Conservation (phyloP, 2,888 invertebrate genomes). For the Clostera curtula region DNA sequence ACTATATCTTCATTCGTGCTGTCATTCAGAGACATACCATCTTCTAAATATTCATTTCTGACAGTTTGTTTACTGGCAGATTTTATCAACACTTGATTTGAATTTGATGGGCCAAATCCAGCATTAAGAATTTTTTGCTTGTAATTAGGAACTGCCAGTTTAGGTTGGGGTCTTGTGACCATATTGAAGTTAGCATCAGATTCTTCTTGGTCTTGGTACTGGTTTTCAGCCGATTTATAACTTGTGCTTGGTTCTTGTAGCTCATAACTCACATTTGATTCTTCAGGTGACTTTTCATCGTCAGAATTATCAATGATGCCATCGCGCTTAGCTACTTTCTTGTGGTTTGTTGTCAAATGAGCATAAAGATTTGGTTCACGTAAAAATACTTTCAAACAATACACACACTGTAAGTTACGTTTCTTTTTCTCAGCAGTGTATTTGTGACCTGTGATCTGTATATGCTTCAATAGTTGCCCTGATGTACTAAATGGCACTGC, state of each 20-base stretch:
- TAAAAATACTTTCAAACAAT: slow-evolving; percentile 83
- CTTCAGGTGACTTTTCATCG: slow-evolving; percentile 36
- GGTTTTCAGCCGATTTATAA: slow-evolving; percentile 36
- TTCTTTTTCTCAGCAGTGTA: slow-evolving; percentile 52
- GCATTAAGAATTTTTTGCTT: slow-evolving; percentile 62
- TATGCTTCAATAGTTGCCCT: slow-evolving; percentile 58
- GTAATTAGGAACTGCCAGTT: slow-evolving; percentile 19
- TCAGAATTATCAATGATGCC: slow-evolving; percentile 78
- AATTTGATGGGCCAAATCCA: slow-evolving; percentile 32
- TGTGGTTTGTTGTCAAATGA: slow-evolving; percentile 80
- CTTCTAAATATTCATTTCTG: slow-evolving; percentile 35
- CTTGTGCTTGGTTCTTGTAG: slow-evolving; percentile 44
- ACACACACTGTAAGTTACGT: slow-evolving; percentile 78
- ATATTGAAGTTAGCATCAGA: slow-evolving; percentile 68
- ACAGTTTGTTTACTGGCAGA: slow-evolving; percentile 21
- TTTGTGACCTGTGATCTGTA: slow-evolving; percentile 75
- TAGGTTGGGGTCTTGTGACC: slow-evolving; percentile 43
- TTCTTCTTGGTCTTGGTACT: slow-evolving; percentile 50
- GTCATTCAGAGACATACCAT: slow-evolving; percentile 20
- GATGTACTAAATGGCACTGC: slow-evolving; percentile 64
- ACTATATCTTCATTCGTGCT: slow-evolving; percentile 49
- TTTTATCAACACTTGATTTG: slow-evolving; percentile 24
- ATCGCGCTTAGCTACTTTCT: slow-evolving; percentile 77
- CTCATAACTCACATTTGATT: too few relatives aligned
- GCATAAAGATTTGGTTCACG: slow-evolving; percentile 81